These are phyloP conservation scores for Tinea pellionella DNA, from an alignment of 2,888 invertebrate genomes.

Conservation along the genomic window DNA sequence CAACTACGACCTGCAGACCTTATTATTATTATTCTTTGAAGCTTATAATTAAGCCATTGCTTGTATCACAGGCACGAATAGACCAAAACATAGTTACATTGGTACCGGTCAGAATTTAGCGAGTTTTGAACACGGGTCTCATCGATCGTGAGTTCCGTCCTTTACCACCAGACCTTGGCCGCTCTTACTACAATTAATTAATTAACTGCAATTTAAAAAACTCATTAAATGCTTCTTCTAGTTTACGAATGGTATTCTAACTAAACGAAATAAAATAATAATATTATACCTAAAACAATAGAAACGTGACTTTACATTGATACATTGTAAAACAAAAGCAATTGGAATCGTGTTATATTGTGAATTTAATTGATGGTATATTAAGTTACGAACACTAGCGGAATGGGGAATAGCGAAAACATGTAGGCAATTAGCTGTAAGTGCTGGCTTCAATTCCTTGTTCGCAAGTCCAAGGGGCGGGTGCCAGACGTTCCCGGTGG, in stretches of 20 bases:
- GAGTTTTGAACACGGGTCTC: no score
- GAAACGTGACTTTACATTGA: background rate
- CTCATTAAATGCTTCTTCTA: background rate
- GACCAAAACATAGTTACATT: no score
- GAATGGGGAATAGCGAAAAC: constrained; percentile 36
- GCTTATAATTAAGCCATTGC: no score
- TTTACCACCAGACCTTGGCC: no score
- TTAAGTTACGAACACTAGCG: background rate
- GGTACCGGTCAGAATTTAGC: no score
- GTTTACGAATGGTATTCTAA: background rate
- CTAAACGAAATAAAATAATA: background rate
- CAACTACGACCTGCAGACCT: no score
- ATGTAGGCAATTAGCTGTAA: constrained; percentile 48
- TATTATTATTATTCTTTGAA: no score
- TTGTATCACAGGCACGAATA: no score
- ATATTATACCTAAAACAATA: background rate
- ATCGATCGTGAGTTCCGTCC: no score
- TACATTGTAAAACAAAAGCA: constrained; percentile 1
- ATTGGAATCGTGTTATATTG: background rate
- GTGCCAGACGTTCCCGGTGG: constrained; percentile 30
- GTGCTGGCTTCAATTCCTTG: constrained; percentile 41
- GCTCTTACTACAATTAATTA: no score
- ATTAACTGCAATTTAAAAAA: background rate
- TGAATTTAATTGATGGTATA: background rate
- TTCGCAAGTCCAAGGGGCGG: constrained; percentile 35